Evolutionary conservation across 2,113 vertebrate genomes (phyloP).

Genomic region (Myanophis thanlyinensis): DNA sequence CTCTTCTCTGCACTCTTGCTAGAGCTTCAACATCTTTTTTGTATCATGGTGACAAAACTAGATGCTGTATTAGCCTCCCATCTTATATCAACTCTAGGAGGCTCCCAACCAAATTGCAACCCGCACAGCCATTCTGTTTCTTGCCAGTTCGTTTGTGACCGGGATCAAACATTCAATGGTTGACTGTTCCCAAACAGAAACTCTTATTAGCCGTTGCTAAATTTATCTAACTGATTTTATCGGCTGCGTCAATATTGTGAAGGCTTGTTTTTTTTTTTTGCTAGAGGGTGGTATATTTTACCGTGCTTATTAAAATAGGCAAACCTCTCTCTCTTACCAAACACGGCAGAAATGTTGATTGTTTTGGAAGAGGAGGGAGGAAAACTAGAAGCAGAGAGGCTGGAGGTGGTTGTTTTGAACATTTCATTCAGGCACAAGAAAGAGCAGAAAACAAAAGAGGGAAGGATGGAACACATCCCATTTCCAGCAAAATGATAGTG

Average conservation of each 20-base stretch:
- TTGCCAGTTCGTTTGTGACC: neutral
- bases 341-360: neutral
- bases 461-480: neutral
- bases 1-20: neutral
- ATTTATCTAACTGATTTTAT: neutral
- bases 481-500: constrained; percentile 33
- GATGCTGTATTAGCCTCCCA: neutral
- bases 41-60: neutral
- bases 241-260: neutral
- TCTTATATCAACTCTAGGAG: neutral
- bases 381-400: constrained; percentile 13
- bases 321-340: neutral
- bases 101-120: neutral
- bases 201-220: neutral
- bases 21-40: neutral
- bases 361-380: neutral
- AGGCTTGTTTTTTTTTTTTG: neutral
- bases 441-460: neutral
- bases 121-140: neutral
- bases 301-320: neutral
- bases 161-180: neutral
- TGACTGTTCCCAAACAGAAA: neutral
- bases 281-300: neutral
- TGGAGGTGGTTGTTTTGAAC: neutral
- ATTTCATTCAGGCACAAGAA: constrained; percentile 1